Conservation (phyloP, 2,797 vertebrate genomes). For the Spinus pinus region DNA sequence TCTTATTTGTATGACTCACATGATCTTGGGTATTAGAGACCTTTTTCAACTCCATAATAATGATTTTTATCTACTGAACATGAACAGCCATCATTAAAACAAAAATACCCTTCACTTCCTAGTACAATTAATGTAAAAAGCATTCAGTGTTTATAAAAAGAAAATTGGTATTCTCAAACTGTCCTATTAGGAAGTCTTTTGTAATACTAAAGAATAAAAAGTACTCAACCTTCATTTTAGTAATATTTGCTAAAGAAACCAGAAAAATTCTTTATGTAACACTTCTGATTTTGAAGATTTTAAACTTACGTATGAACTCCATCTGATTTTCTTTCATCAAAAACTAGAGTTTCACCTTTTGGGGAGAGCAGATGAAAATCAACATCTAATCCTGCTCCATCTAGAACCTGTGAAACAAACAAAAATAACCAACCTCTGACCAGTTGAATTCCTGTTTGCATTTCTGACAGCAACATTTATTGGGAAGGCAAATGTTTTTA, state of each 20-base stretch:
- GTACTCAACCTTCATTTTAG: not conserved
- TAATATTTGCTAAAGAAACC: not conserved
- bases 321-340: slow-evolving; percentile 92
- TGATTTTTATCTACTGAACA: not conserved
- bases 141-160: not conserved
- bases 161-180: not conserved
- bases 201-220: not conserved
- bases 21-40: not conserved
- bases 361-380: slow-evolving; percentile 92
- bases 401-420: slow-evolving; percentile 84
- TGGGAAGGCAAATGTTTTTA: not conserved
- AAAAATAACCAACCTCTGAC: not conserved
- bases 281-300: not conserved
- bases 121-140: not conserved
- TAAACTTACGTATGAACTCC: slow-evolving; percentile 95
- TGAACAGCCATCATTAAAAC: not conserved
- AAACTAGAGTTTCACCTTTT: slow-evolving; percentile 83
- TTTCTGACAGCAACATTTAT: not conserved
- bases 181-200: not conserved
- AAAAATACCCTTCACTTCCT: not conserved
- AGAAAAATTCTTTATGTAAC: not conserved
- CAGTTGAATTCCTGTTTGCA: not conserved
- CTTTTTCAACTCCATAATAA: not conserved
- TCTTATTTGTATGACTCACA: not conserved
- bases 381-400: slow-evolving; percentile 93